Conservation (phyloP, 2,113 vertebrate species). For the Pardalotus punctatus region DNA sequence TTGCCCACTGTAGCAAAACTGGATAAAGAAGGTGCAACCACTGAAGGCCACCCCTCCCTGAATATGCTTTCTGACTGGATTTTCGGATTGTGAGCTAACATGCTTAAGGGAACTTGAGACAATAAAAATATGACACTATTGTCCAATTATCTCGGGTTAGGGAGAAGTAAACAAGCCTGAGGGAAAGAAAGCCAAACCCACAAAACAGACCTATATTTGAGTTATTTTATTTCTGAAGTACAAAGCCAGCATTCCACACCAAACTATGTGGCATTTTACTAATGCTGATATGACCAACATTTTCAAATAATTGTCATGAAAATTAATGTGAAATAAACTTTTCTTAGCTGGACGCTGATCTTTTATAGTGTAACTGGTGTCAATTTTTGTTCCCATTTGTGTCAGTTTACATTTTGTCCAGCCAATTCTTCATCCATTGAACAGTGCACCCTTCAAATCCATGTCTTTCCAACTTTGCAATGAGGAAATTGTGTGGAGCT, state of each 20-base stretch:
- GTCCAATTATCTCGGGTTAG: no score
- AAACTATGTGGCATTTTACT: background rate
- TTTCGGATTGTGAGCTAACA: no score
- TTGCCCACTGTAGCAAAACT: background rate
- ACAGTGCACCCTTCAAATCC: background rate
- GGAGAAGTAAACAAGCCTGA: no score
- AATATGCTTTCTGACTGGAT: background rate
- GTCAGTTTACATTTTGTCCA: background rate
- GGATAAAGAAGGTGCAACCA: background rate
- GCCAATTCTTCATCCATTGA: no score
- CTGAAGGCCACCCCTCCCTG: background rate
- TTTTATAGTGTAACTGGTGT: background rate
- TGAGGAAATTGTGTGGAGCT: background rate
- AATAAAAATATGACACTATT: no score
- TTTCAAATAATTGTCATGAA: background rate
- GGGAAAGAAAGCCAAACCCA: background rate
- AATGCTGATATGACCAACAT: background rate
- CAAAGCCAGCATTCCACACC: background rate
- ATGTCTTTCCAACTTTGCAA: background rate
- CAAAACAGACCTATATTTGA: background rate
- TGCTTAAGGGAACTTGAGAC: no score
- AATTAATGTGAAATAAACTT: background rate
- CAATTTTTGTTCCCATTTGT: background rate
- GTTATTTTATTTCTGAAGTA: background rate
- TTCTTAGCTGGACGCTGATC: background rate